phyloP scores from a whole-genome alignment of 2,113 vertebrate genomes.

The Brachyhypopomus gauderio region DNA sequence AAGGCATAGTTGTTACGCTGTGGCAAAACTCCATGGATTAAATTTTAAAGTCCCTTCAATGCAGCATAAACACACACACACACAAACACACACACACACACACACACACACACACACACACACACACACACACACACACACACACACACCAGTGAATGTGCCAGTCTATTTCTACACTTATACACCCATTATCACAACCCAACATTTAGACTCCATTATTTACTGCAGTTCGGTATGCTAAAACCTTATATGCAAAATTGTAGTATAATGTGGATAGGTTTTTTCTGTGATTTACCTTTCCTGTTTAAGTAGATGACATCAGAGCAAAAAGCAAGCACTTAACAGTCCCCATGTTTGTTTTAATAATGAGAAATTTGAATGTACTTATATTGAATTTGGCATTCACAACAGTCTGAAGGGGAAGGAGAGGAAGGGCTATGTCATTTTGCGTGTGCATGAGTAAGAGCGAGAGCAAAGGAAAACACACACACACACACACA shows the following conservation, averaged over 20 bases:
- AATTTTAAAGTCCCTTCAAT: neutral
- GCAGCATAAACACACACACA: constrained; percentile 15
- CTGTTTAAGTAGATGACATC: neutral
- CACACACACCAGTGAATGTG: constrained; percentile 28
- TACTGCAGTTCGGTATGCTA: constrained; percentile 59
- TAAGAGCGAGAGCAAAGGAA: constrained; percentile 16
- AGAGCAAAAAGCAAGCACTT: neutral
- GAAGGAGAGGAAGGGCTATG: constrained; percentile 8
- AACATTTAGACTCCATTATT: constrained; percentile 59
- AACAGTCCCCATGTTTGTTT: too few relatives aligned
- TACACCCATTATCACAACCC: constrained; percentile 42
- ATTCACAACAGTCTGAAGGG: constrained; percentile 24
- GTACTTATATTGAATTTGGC: neutral
- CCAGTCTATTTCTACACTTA: constrained; percentile 58
- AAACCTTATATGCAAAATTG: constrained; percentile 38
- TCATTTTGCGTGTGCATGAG: constrained; percentile 33
- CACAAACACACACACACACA: too few relatives aligned
- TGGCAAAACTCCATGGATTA: neutral
- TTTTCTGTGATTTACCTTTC: neutral
- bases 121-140: too few relatives aligned
- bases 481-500: constrained; percentile 43
- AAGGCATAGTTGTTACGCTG: neutral
- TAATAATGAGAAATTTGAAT: too few relatives aligned
- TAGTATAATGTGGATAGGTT: neutral
- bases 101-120: too few relatives aligned